These are phyloP conservation scores for Synergus laeviventris DNA, from an alignment of 2,888 invertebrate species.

Conservation along the genomic window DNA sequence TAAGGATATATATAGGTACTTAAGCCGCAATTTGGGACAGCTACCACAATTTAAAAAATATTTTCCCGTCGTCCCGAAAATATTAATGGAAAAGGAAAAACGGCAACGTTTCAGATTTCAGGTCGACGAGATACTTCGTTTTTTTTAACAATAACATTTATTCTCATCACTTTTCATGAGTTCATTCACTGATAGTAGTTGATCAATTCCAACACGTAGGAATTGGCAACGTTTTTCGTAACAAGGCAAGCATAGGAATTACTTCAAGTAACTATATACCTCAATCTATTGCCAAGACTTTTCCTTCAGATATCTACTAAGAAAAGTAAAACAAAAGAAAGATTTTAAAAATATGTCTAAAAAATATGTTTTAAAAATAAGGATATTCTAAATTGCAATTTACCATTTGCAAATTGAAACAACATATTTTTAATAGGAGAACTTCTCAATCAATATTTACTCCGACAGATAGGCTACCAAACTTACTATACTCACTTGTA, in stretches of 20 bases:
- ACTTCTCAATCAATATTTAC: neutral
- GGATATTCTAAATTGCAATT: neutral
- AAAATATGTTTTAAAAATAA: neutral
- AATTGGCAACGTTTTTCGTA: neutral
- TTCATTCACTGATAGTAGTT: constrained; percentile 20
- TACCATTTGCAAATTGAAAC: neutral
- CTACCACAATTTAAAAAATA: too few relatives aligned
- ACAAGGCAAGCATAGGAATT: constrained; percentile 34
- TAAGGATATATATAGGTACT: too few relatives aligned
- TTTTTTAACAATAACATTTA: neutral
- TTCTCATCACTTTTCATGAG: neutral
- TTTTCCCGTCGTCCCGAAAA: neutral
- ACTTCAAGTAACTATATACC: neutral
- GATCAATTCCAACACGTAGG: constrained; percentile 26
- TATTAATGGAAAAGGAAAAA: too few relatives aligned
- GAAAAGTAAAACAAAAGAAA: neutral
- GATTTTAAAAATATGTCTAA: too few relatives aligned
- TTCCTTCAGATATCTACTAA: neutral
- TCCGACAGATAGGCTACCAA: neutral
- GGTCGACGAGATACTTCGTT: too few relatives aligned
- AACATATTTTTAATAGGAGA: neutral
- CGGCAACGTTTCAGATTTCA: too few relatives aligned
- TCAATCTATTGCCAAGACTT: neutral
- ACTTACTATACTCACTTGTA: neutral
- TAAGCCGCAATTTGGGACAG: too few relatives aligned